phyloP scores from a whole-genome alignment of 2,797 vertebrate genomes.

The Phataginus tricuspis region DNA sequence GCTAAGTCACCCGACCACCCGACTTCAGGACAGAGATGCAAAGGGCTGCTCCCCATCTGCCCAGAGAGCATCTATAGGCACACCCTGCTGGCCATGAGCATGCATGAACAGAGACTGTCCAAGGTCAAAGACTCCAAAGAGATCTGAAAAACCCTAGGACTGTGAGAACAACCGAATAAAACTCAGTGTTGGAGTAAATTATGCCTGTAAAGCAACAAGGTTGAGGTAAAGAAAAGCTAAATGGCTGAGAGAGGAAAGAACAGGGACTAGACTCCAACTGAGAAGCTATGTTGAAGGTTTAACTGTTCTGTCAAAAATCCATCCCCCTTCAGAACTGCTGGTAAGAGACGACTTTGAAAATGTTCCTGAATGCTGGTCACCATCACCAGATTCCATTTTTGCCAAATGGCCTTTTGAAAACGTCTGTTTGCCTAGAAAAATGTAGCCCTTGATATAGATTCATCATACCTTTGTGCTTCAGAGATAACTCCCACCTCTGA shows the following conservation, averaged over 20 bases:
- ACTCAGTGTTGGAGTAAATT: slow-evolving; percentile 28
- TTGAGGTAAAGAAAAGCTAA: background rate
- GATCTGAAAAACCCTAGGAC: slow-evolving; percentile 30
- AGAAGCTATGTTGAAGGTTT: background rate
- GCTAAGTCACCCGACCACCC: slow-evolving; percentile 73
- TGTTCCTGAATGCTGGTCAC: background rate
- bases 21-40: slow-evolving; percentile 41
- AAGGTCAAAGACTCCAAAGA: slow-evolving; percentile 60
- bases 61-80: background rate
- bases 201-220: background rate
- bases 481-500: slow-evolving; percentile 33
- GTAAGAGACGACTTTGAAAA: background rate
- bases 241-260: background rate
- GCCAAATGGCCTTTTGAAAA: slow-evolving; percentile 51
- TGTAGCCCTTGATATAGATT: background rate
- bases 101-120: slow-evolving; percentile 15
- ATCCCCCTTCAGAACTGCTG: background rate
- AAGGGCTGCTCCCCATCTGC: slow-evolving; percentile 26
- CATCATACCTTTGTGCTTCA: slow-evolving; percentile 36
- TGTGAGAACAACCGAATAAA: slow-evolving; percentile 23
- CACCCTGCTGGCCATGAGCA: slow-evolving; percentile 12
- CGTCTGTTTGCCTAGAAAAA: slow-evolving; percentile 36
- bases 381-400: background rate
- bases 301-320: background rate
- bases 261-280: background rate